These are phyloP conservation scores for Datnioides undecimradiatus DNA, from an alignment of 2,113 vertebrate species.

Conservation along the genomic window DNA sequence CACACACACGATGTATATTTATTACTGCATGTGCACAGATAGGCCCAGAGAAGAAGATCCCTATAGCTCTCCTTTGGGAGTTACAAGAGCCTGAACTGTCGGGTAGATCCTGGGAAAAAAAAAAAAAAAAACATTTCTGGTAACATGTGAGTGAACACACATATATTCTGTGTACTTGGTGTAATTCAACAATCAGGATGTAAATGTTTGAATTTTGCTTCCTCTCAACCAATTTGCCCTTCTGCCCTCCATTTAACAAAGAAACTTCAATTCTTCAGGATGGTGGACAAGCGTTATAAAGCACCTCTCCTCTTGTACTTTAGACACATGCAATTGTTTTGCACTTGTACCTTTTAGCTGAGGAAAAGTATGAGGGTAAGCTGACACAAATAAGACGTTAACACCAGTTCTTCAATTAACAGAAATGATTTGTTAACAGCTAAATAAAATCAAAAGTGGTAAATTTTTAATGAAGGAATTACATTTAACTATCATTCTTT, in stretches of 20 bases:
- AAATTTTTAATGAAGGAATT: no score
- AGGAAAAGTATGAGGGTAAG: conserved; percentile 1
- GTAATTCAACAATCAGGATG: neutral
- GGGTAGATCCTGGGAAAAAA: conserved; percentile 47
- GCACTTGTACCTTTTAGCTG: neutral
- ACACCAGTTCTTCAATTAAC: neutral
- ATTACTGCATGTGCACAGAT: conserved; percentile 63
- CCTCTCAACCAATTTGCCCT: neutral
- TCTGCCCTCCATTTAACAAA: conserved; percentile 6
- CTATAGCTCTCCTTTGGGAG: conserved; percentile 71
- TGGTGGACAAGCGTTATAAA: neutral
- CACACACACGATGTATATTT: conserved; percentile 63
- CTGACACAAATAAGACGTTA: neutral
- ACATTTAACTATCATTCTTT: neutral
- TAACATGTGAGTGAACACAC: conserved; percentile 35
- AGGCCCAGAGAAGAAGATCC: conserved; percentile 61
- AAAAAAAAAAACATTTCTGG: conserved; percentile 29
- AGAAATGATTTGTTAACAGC: no score
- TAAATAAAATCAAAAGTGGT: no score
- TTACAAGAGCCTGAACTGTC: conserved; percentile 54
- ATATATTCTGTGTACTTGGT: neutral
- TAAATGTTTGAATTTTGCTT: conserved; percentile 22
- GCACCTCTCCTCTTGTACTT: neutral
- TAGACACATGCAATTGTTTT: neutral
- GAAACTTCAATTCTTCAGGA: conserved; percentile 1